Base-by-base conservation (phyloP, 2,888 invertebrate species). In the Cheilosia soror region DNA sequence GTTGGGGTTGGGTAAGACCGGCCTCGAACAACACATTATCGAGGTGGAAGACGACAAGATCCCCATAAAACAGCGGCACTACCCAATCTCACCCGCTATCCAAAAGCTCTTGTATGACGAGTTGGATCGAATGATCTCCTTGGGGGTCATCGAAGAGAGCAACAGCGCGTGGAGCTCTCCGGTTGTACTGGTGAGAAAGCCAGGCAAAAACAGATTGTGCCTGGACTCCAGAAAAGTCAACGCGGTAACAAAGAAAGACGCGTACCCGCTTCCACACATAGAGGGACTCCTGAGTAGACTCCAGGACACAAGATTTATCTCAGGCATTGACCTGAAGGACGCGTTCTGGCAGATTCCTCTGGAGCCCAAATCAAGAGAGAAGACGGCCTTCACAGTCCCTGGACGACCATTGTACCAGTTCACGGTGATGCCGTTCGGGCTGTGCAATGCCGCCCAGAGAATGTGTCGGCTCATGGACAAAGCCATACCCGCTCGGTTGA, bases 41-140 rank as follows among this genome's bases (percentile, higher is more conserved):
- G 69, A 57, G 33, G 57, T 69, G 49, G 58, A 71, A 33, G 60
- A 60, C 7, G 49, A n/a, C 0, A 49, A 49, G 25, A 49, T 49
- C 20, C 47, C 58, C 27, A 60, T 60, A 7, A 49, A 58, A 71
- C 20, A 20, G 20, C 20, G 20, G 20, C 20, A 20, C 20, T 20
- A 20, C 20, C 20, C 20, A 2, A 20, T 20, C 20, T 20, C 20
- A 20, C 20, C 20, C 20, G 20, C 20, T 0, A 20, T 20, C 20
- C 20, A 20, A n/a, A 71, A 58, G 37, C 49, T 71, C 2, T 4
- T 58, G 27, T 71, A 58, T 9, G 71, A 57, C 5, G 71, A 71
- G 47, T 31, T 58, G 2, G 71, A 71, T 15, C 15, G 69, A 31
- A 69, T 69, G 69, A 49, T 42, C 42, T 42, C 42, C 42, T 42